phyloP scores from a whole-genome alignment of 2,888 invertebrate species.

The Ryuthela nishihirai region DNA sequence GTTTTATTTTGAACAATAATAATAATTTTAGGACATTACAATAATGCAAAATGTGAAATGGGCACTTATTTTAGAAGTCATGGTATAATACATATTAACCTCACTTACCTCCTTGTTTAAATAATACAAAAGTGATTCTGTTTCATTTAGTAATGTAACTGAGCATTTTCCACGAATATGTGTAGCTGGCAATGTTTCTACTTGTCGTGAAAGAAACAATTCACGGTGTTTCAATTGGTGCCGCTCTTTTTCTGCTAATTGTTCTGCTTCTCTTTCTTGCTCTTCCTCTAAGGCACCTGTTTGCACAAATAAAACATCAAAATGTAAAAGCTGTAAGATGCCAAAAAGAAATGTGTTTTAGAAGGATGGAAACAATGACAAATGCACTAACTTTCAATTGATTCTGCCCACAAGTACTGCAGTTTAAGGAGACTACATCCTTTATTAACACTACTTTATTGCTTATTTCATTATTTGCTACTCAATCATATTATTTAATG shows the following conservation, averaged over 20 bases:
- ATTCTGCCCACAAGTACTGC: too few species aligned
- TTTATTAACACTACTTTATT: too few species aligned
- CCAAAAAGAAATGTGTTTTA: background rate
- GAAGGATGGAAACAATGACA: too few species aligned
- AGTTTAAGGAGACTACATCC: too few species aligned
- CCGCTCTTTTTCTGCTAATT: conserved; percentile 74
- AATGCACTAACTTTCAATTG: too few species aligned
- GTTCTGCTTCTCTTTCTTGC: conserved; percentile 57
- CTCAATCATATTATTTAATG: too few species aligned
- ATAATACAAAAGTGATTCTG: conserved; percentile 93
- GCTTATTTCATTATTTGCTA: too few species aligned
- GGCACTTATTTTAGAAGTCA: too few species aligned
- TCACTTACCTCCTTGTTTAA: conserved; percentile 86
- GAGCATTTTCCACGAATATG: conserved; percentile 99
- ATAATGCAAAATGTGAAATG: too few species aligned
- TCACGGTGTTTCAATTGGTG: conserved; percentile 97
- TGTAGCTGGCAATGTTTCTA: conserved; percentile 96
- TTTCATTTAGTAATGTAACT: conserved; percentile 97
- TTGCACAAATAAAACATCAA: conserved; percentile 4
- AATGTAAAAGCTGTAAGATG: background rate
- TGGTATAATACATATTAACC: too few species aligned
- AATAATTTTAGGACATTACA: too few species aligned
- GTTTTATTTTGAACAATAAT: too few species aligned
- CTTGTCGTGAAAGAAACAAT: conserved; percentile 88
- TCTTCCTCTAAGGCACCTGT: conserved; percentile 68